A percentile compares a stretch with the other conserved stretches of the same genome.
phyloP scores from a whole-genome alignment of 2,113 vertebrate genomes.

The Panthera tigris region DNA sequence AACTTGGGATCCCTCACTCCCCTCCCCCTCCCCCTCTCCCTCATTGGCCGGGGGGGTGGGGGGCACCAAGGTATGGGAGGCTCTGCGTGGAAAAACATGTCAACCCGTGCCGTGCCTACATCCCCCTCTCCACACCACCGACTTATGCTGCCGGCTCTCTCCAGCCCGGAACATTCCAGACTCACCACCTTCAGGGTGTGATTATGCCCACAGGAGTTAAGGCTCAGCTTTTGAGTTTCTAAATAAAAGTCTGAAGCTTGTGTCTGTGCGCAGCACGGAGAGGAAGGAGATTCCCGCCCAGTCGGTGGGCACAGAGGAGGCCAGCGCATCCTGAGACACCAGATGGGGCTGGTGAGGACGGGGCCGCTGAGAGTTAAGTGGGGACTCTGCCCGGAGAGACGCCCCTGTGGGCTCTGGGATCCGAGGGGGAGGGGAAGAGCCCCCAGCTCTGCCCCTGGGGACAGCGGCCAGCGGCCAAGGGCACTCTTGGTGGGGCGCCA shows the following conservation, averaged over 20 bases:
- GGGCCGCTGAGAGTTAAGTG: neutral
- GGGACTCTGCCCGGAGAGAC: neutral
- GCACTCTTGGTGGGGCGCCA: neutral
- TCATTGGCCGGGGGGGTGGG: too few relatives aligned
- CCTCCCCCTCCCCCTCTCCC: neutral
- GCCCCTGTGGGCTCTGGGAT: neutral
- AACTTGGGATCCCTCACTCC: too few relatives aligned
- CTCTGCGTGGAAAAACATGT: neutral
- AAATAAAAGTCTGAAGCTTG: neutral
- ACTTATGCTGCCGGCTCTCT: fast-evolving
- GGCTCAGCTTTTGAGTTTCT: neutral
- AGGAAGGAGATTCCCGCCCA: neutral
- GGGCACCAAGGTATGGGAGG: fast-evolving
- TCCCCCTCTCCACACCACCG: neutral
- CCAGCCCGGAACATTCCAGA: neutral
- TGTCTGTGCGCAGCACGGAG: neutral
- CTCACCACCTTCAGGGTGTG: neutral
- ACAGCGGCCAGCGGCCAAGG: neutral
- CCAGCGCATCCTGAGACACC: neutral
- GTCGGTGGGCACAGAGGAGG: neutral
- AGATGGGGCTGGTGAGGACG: neutral
- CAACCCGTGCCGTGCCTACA: fast-evolving
- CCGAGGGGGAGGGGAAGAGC: neutral
- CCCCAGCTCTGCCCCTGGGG: neutral
- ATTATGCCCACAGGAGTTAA: neutral